phyloP scores from a whole-genome alignment of 2,113 vertebrate genomes.

The Sinocyclocheilus anshuiensis region DNA sequence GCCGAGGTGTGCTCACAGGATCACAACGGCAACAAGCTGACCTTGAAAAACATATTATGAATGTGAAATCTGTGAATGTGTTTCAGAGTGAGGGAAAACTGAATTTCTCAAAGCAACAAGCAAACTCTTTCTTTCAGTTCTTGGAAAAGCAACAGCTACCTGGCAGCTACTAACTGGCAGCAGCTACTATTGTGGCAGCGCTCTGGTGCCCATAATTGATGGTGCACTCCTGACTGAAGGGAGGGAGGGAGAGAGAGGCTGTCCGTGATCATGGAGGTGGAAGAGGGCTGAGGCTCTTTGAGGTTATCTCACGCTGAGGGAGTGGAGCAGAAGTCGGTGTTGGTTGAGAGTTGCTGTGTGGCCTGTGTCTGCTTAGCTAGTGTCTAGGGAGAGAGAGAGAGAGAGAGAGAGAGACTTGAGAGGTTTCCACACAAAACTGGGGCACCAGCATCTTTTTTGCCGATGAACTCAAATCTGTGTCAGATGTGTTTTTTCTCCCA shows the following conservation, averaged over 20 bases:
- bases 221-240: neutral
- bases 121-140: neutral
- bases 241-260: neutral
- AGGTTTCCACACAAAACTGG: slow-evolving; percentile 35
- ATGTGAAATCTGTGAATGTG: slow-evolving; percentile 16
- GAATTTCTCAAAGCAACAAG: neutral
- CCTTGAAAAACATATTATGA: slow-evolving; percentile 16
- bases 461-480: slow-evolving; percentile 28
- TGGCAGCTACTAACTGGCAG: neutral
- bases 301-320: slow-evolving; percentile 11
- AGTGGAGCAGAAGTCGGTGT: slow-evolving; percentile 13
- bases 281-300: slow-evolving; percentile 7
- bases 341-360: slow-evolving; percentile 18
- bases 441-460: slow-evolving; percentile 40
- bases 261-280: neutral
- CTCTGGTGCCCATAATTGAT: neutral
- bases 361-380: slow-evolving; percentile 3
- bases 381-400: slow-evolving; percentile 17
- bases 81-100: neutral
- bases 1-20: slow-evolving; percentile 15
- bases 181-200: neutral
- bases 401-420: neutral
- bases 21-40: slow-evolving; percentile 19
- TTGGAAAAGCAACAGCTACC: slow-evolving; percentile 14
- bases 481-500: slow-evolving; percentile 27